Evolutionary conservation across 2,797 vertebrate genomes (phyloP).

Genomic region (Parotocinclus haroldoi): DNA sequence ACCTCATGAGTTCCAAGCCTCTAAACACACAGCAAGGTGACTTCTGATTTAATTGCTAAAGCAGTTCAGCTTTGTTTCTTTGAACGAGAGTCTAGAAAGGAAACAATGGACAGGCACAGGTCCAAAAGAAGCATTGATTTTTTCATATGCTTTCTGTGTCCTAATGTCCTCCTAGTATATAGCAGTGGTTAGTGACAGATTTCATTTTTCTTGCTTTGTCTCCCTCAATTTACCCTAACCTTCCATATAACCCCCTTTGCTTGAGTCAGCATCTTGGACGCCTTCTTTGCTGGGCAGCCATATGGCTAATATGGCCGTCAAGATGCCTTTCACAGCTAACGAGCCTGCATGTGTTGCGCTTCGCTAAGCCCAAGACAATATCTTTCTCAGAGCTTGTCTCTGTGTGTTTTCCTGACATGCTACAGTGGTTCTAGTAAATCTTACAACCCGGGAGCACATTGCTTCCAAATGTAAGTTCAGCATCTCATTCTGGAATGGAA

Average conservation of each 20-base stretch:
- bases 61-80: constrained; percentile 70
- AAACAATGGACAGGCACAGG: constrained; percentile 64
- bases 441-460: not conserved
- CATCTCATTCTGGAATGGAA: not conserved
- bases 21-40: constrained; percentile 60
- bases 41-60: constrained; percentile 80
- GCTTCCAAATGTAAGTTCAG: constrained; percentile 1
- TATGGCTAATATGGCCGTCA: constrained; percentile 41
- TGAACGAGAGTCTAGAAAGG: constrained; percentile 68
- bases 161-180: constrained; percentile 71
- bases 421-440: constrained; percentile 8
- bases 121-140: constrained; percentile 79
- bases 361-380: constrained; percentile 17
- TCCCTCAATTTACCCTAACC: constrained; percentile 27
- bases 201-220: not conserved
- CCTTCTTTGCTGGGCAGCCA: constrained; percentile 23
- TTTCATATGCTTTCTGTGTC: constrained; percentile 77
- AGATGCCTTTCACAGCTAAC: constrained; percentile 36
- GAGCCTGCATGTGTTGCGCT: constrained; percentile 22
- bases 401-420: constrained; percentile 10
- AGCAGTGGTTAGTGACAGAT: constrained; percentile 19
- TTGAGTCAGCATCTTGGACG: constrained; percentile 37
- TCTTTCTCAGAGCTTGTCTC: constrained; percentile 13
- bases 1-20: constrained; percentile 56
- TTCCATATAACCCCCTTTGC: constrained; percentile 31